Conservation (phyloP, 2,888 invertebrate genomes). For the Caenorhabditis virilis region DNA sequence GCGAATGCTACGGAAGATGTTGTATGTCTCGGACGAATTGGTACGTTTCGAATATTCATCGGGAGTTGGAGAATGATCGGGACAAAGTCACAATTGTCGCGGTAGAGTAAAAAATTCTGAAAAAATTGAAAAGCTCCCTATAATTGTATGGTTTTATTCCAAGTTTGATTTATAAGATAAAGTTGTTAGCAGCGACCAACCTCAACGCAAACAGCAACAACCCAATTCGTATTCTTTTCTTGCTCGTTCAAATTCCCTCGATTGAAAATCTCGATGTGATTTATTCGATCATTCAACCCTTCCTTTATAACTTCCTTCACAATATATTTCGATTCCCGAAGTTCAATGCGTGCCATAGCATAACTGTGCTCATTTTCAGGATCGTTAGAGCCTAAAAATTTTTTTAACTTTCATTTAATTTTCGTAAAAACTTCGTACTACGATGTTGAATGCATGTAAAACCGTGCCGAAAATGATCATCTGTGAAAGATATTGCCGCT, state of each 20-base stretch:
- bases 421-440: conserved; percentile 69
- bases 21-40: conserved; percentile 80
- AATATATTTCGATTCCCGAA: conserved; percentile 8
- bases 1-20: conserved; percentile 87
- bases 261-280: conserved; percentile 24
- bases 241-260: conserved; percentile 4
- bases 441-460: conserved; percentile 30
- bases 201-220: conserved; percentile 39
- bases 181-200: conserved; percentile 4
- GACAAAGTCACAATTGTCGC: conserved; percentile 27
- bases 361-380: conserved; percentile 16
- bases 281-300: conserved; percentile 18
- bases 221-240: conserved; percentile 21
- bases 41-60: conserved; percentile 59
- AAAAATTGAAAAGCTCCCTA: no score
- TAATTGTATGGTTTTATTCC: no score
- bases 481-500: conserved; percentile 32
- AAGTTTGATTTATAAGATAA: background rate
- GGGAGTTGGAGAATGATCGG: conserved; percentile 50
- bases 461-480: conserved; percentile 24
- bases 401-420: background rate
- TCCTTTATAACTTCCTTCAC: conserved; percentile 20
- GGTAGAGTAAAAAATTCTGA: conserved; percentile 53
- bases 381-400: conserved; percentile 7
- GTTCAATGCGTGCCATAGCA: conserved; percentile 17